phyloP scores from a whole-genome alignment of 2,113 vertebrate species.

The Cryptotis parvus region DNA sequence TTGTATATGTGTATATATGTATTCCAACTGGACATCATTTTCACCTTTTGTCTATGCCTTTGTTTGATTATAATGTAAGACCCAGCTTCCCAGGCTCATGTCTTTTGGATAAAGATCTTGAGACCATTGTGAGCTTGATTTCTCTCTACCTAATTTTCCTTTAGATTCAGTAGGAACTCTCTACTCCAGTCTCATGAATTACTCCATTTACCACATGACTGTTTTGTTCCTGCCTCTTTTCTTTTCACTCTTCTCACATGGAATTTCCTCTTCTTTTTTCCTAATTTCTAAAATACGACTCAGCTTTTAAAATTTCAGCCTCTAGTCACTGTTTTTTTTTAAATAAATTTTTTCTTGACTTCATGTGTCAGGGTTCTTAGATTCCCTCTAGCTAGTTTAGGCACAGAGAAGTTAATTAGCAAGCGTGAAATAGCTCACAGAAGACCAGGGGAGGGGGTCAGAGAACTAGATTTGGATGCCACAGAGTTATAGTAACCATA shows the following conservation, averaged over 20 bases:
- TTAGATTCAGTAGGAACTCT: neutral
- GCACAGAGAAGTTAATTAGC: neutral
- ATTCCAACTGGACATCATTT: neutral
- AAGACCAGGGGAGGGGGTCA: too few species aligned
- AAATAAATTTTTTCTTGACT: conserved; percentile 18
- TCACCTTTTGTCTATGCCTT: neutral
- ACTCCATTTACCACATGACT: neutral
- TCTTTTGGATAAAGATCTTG: neutral
- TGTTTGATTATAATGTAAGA: neutral
- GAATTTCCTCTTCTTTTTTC: conserved; percentile 25
- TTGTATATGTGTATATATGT: too few species aligned
- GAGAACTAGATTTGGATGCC: too few species aligned
- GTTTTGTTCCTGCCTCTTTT: neutral
- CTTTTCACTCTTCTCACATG: neutral
- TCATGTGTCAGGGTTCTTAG: neutral
- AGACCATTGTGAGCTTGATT: neutral
- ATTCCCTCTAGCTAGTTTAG: neutral
- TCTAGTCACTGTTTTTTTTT: neutral
- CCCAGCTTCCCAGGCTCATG: neutral
- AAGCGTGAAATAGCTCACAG: neutral
- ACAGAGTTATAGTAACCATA: too few species aligned
- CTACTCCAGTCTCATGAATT: neutral
- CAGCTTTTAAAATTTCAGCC: neutral
- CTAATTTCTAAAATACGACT: neutral
- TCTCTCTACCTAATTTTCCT: neutral